Conservation (phyloP, 2,888 invertebrate species). For the Endomychus coccineus region DNA sequence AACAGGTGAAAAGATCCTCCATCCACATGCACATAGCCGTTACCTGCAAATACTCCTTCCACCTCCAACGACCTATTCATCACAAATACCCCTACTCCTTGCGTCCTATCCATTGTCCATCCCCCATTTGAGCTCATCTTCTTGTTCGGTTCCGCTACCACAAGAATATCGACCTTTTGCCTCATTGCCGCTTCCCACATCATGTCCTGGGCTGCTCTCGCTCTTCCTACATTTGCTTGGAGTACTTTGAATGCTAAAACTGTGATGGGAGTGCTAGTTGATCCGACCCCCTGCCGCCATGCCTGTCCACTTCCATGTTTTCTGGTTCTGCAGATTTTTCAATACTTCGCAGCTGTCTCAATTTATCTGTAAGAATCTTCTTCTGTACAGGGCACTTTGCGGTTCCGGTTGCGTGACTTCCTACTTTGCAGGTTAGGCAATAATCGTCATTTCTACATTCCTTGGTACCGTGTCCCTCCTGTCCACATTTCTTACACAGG, state of each 20-base stretch:
- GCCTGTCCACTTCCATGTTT: too few relatives aligned
- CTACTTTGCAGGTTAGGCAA: conserved; percentile 1
- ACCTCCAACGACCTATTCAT: neutral
- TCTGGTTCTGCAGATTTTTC: too few relatives aligned
- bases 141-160: conserved; percentile 1
- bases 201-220: neutral
- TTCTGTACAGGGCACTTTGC: conserved; percentile 1
- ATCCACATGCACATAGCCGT: neutral
- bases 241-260: neutral
- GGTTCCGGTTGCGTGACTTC: conserved; percentile 1
- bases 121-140: neutral
- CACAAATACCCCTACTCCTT: neutral
- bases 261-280: neutral
- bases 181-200: neutral
- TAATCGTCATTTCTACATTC: neutral
- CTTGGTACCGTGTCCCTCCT: neutral
- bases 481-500: conserved; percentile 2
- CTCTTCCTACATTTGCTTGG: conserved; percentile 1
- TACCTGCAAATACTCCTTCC: neutral
- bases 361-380: neutral
- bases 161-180: neutral
- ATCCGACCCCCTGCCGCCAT: neutral
- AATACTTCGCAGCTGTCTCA: neutral
- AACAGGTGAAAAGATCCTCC: neutral
- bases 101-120: conserved; percentile 1